Evolutionary conservation across 2,888 invertebrate species (phyloP), one percentile per base, ranked within the genome.

Genomic region (Eurois occulta): DNA sequence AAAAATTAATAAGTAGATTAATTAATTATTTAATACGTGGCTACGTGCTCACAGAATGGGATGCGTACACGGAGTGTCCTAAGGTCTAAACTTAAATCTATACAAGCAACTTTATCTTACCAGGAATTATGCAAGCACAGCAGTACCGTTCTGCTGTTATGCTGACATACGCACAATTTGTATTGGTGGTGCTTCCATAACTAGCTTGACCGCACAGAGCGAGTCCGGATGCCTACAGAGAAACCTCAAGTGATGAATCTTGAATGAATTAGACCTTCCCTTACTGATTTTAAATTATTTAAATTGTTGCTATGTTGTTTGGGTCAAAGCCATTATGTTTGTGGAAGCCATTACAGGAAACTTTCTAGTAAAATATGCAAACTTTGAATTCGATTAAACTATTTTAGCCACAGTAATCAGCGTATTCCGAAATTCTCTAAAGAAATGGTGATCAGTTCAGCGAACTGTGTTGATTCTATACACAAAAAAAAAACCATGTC

Each of bases 171-270:
- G n/a, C n/a, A n/a, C n/a, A n/a, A n/a, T n/a, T n/a, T n/a, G n/a
- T n/a, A n/a, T n/a, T n/a, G n/a, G n/a, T n/a, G n/a, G n/a, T n/a
- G n/a, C n/a, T n/a, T n/a, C n/a, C n/a, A n/a, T n/a, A n/a, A n/a
- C n/a, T n/a, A n/a, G n/a, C 65, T 41, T 65, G 65, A 65, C n/a
- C 65, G 21, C 62, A 41, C 41, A 65, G 64, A 41, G 41, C 38
- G 41, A 65, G n/a, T 41, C 7, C 41, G 16, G 1, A 28, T 65
- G 41, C 4, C n/a, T 65, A 28, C 6, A 65, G n/a, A 65, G 41
- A 16, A 65, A 65, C n/a, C 13, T 3, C 8, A 41, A 65, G 16
- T 65, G n/a, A 65, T 65, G n/a, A 65, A 65, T 65, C n/a, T 65
- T 65, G 41, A 28, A 65, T 41, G 65, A 28, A 65, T 65, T 41